A percentile compares a stretch with the other conserved stretches of the same genome.
Conservation (phyloP, 2,113 vertebrate genomes). For the Atractosteus spatula region DNA sequence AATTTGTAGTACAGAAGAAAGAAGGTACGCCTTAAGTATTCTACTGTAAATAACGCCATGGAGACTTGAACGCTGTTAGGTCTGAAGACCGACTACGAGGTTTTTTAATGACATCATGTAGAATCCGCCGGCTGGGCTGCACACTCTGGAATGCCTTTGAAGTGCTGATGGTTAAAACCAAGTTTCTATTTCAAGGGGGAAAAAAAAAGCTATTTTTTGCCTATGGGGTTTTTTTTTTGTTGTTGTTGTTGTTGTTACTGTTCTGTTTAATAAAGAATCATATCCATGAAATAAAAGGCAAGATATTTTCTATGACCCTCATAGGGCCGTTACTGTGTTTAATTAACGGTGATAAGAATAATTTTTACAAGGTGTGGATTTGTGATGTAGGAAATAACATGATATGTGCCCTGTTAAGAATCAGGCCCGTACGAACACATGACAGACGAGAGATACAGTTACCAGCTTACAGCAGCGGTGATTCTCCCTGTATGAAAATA, state of each 20-base stretch:
- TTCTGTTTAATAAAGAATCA: too few relatives aligned
- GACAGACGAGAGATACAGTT: too few relatives aligned
- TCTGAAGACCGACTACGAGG: neutral
- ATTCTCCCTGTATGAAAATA: too few relatives aligned
- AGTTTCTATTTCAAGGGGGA: neutral
- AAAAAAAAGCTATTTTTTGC: neutral
- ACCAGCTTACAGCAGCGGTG: too few relatives aligned
- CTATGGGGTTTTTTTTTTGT: neutral
- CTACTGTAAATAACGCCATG: slow-evolving; percentile 50
- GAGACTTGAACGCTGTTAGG: slow-evolving; percentile 11
- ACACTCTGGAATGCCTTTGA: neutral
- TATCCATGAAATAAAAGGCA: too few relatives aligned
- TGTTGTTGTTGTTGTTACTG: neutral
- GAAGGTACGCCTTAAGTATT: slow-evolving; percentile 61
- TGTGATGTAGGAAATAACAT: too few relatives aligned
- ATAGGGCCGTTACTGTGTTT: too few relatives aligned
- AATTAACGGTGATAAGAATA: too few relatives aligned
- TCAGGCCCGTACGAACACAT: too few relatives aligned
- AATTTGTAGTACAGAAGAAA: slow-evolving; percentile 62
- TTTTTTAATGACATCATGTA: slow-evolving; percentile 27
- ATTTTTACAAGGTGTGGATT: too few relatives aligned
- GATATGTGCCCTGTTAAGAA: too few relatives aligned
- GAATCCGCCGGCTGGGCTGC: neutral
- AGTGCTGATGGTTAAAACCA: neutral
- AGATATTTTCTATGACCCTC: too few relatives aligned